Base-by-base conservation (phyloP, 1,140 invertebrate species). In the Nasonia longicornis region DNA sequence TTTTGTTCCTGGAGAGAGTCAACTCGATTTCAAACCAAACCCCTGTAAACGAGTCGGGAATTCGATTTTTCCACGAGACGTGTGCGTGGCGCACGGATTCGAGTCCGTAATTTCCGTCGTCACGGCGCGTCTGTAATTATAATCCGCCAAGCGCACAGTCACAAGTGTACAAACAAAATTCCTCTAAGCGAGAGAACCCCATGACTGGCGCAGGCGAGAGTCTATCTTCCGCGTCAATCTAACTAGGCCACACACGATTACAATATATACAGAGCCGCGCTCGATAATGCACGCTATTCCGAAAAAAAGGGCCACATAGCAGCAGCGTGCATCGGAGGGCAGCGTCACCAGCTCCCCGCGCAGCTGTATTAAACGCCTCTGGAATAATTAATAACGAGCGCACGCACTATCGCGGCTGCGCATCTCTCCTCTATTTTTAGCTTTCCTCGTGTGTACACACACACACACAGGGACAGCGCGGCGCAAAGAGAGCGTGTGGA, bases 381-480 rank as follows among this genome's bases (percentile, higher is more conserved):
- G 26, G 35, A 69, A 80, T 80, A 75, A 80, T 80, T 80, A 80
- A 69, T 69, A 48, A 74, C 58, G 10, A 74, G 20, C 31, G 26
- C 20, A 71, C 20, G 35, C 31, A 31, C 12, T 58, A 64, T 52
- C 48, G 12, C 42, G 20, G 45, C 10, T 3, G 26, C 45, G 42
- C 20, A 58, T 72, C 67, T 58, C 22, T 16, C 1, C 29, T 77
- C 42, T 79, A 79, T 79, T 79, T 79, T 58, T 52, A 79, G 42
- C 11, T 35, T 63, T 75, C 20, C 73, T 35, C 70, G 35, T 4
- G 70, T 71, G 12, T 3, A 70, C 67, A n/a, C 63, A n/a, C 7
- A 70, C 14, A 70, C 67, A 71, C 31, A 69, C 20, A 67, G 7
- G 66, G 3, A 67, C 22, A 67, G 63, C 26, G 26, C 26, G 26